A percentile compares a stretch with the other conserved stretches of the same genome.
These are phyloP conservation scores for Xyliphius kryptos DNA, from an alignment of 2,113 vertebrate genomes.

Conservation along the genomic window DNA sequence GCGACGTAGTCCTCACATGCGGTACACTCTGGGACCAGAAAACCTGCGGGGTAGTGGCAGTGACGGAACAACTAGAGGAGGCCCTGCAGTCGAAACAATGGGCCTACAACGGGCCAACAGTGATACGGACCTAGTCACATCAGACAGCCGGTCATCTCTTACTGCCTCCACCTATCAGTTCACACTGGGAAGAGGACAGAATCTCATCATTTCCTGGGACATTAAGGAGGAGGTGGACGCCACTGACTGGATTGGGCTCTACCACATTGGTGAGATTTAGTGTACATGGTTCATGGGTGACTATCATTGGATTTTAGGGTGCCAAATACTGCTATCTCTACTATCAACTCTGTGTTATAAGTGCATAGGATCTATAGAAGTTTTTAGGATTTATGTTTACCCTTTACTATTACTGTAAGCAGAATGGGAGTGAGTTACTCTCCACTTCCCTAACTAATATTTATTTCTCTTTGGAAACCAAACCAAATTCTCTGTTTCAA, in stretches of 20 bases:
- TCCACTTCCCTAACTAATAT: too few species aligned
- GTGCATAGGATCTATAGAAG: too few species aligned
- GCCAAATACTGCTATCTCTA: too few species aligned
- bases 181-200: slow-evolving; percentile 80
- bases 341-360: too few species aligned
- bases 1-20: slow-evolving; percentile 77
- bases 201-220: slow-evolving; percentile 98
- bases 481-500: too few species aligned
- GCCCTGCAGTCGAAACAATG: slow-evolving; percentile 59
- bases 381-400: too few species aligned
- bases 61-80: slow-evolving; percentile 15
- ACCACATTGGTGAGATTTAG: slow-evolving; percentile 84
- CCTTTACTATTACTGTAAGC: too few species aligned
- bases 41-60: slow-evolving; percentile 68
- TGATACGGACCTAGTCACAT: slow-evolving; percentile 92
- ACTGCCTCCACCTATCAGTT: slow-evolving; percentile 90
- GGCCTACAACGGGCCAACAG: slow-evolving; percentile 90
- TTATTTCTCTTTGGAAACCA: too few species aligned
- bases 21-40: slow-evolving; percentile 85
- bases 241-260: slow-evolving; percentile 96
- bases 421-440: too few species aligned
- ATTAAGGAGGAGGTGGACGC: slow-evolving; percentile 98
- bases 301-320: too few species aligned
- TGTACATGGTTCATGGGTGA: too few species aligned
- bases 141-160: slow-evolving; percentile 89